Percentiles rank a stretch among this genome's conserved stretches.
Conservation (phyloP, 2,797 vertebrate genomes). For the Rhabdophis nuchalis region DNA sequence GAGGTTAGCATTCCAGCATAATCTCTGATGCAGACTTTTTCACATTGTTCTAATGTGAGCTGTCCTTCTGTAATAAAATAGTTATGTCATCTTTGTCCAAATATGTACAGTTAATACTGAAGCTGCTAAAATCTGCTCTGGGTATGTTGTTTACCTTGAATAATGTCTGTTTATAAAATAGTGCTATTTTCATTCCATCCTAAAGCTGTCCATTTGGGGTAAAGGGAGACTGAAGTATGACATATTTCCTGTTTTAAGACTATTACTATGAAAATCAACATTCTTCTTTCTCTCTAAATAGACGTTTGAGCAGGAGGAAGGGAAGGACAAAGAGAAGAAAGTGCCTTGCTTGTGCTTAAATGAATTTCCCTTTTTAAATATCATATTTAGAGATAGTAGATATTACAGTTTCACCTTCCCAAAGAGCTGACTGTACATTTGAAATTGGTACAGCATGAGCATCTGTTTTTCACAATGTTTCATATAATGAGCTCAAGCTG, state of each 20-base stretch:
- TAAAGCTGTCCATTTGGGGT: constrained; percentile 19
- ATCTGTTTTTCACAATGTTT: background rate
- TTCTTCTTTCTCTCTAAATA: background rate
- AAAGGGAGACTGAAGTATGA: constrained; percentile 35
- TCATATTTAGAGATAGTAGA: constrained; percentile 1
- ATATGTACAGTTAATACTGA: constrained; percentile 29
- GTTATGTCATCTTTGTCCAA: constrained; percentile 41
- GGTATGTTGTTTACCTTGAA: constrained; percentile 51
- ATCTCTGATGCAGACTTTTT: constrained; percentile 15
- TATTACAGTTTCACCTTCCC: background rate
- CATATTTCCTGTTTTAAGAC: constrained; percentile 27
- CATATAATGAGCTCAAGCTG: background rate
- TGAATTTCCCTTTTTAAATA: background rate
- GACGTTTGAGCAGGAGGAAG: background rate
- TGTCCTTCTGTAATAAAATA: constrained; percentile 49
- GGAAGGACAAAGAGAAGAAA: background rate
- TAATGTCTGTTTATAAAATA: constrained; percentile 49
- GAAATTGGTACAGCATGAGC: background rate
- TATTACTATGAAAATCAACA: background rate
- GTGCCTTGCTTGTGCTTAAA: background rate
- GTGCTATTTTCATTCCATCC: constrained; percentile 38
- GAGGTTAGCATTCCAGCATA: constrained; percentile 7
- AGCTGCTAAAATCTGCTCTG: constrained; percentile 20
- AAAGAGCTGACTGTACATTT: background rate
- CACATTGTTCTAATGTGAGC: constrained; percentile 33